phyloP scores from a whole-genome alignment of 1,140 invertebrate species.

The Drosophila triauraria region DNA sequence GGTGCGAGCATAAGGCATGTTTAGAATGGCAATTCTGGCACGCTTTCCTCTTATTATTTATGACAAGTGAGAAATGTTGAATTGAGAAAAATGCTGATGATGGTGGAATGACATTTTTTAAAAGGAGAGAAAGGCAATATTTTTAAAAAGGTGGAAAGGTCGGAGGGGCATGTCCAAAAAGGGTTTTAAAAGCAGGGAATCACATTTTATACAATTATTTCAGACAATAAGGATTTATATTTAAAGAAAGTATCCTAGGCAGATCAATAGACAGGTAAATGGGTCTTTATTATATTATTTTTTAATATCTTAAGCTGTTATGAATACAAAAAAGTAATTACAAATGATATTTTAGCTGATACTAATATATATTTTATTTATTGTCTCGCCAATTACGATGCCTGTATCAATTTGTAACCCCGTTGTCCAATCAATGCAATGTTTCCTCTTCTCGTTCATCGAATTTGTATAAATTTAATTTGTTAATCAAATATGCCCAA shows the following conservation, averaged over 20 bases:
- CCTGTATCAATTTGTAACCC: neutral
- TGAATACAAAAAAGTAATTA: no score
- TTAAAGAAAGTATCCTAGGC: no score
- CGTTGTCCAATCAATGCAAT: neutral
- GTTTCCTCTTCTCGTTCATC: neutral
- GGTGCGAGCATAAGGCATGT: slow-evolving; percentile 19
- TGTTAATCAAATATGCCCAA: slow-evolving; percentile 37
- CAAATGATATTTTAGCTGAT: no score
- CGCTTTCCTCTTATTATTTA: slow-evolving; percentile 47
- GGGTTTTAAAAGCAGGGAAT: neutral
- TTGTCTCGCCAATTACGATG: neutral
- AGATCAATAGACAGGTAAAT: no score
- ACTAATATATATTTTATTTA: no score
- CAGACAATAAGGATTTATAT: no score
- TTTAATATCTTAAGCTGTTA: neutral
- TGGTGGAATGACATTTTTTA: neutral
- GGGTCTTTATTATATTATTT: neutral
- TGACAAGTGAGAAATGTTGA: slow-evolving; percentile 29
- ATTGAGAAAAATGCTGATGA: slow-evolving; percentile 24
- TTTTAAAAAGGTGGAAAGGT: no score
- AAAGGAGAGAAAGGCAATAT: neutral
- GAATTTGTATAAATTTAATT: slow-evolving; percentile 28
- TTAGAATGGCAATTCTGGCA: slow-evolving; percentile 43
- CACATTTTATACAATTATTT: neutral
- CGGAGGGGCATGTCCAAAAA: no score